These are phyloP conservation scores for Mylabris phalerata DNA, from an alignment of 1,140 invertebrate species.

Conservation along the genomic window DNA sequence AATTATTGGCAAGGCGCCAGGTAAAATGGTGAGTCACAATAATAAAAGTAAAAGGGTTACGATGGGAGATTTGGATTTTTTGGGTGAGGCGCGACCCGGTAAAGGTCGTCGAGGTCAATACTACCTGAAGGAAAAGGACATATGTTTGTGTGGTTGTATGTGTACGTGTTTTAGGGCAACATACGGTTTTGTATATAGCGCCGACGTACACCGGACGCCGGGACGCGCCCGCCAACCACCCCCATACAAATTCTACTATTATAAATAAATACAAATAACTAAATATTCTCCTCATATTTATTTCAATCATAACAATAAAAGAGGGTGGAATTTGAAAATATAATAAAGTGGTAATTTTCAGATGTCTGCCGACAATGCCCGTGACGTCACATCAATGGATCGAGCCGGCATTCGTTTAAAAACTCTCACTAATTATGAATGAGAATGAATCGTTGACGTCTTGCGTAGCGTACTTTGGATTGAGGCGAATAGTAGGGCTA, in stretches of 20 bases:
- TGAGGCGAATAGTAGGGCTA: slow-evolving; percentile 34
- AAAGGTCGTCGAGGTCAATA: neutral
- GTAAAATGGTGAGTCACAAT: neutral
- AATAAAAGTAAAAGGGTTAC: neutral
- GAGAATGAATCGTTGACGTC: slow-evolving; percentile 23
- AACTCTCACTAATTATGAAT: slow-evolving; percentile 34
- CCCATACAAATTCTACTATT: no score
- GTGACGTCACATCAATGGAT: slow-evolving; percentile 28
- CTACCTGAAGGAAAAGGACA: neutral
- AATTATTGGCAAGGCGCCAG: neutral
- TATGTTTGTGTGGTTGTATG: no score
- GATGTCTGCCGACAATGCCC: slow-evolving; percentile 13
- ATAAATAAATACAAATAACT: no score
- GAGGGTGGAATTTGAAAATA: no score
- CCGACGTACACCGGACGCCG: no score
- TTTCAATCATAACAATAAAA: no score
- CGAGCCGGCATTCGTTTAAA: slow-evolving; percentile 26
- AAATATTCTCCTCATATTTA: no score
- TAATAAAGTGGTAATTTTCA: neutral
- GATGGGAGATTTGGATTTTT: no score
- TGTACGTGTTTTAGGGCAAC: no score
- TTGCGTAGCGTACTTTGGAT: slow-evolving; percentile 19
- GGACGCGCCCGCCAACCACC: no score
- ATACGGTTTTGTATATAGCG: no score
- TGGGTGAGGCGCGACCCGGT: neutral